Base-by-base conservation (phyloP, 30 jellyfish, hydroid and myxozoan species). In the Morbakka virulenta region DNA sequence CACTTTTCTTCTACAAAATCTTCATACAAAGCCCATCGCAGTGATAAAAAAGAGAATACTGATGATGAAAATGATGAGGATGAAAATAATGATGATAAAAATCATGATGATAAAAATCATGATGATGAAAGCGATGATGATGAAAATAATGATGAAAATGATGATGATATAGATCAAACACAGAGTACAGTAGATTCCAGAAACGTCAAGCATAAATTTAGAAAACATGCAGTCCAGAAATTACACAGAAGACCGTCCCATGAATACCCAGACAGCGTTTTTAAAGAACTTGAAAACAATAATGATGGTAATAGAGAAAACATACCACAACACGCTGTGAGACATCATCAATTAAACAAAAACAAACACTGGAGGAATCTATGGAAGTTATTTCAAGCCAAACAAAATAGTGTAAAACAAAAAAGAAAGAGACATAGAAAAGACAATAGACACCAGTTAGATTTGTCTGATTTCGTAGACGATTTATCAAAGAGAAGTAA, bases 141-240 rank as follows among this genome's bases (percentile, higher is more conserved):
- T 14, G 89, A 65, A 17, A 86, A 87, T 0, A 67, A 73, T 53
- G 92, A 79, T 2, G 47, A 83, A 0, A 76, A 69, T 77, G 86
- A 73, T 4, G 79, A 82, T 32, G 24, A 24, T 0, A 64, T 67
- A 57, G 90, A 67, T 3, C 89, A 68, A 23, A 95, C 51, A 20
- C 95, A 77, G 69, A 29, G 77, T 0, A 86, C 35, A 68, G 47
- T 27, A 26, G 36, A 79, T 3, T 25, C 35, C 32, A 14, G 29
- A 2, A 34, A 9, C 27, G 76, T 13, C 17, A 9, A 35, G 29
- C 47, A 25, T 25, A 30, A 31, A 31, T 2, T 4, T 9, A 64
- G 28, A 22, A 13, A 64, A 6, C 6, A 20, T 64, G 3, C 4
- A 28, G 51, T 4, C 2, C 4, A 64, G 24, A 28, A 21, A 64